Evolutionary conservation across 2,888 invertebrate species (phyloP).

Genomic region (Cerastis leucographa): DNA sequence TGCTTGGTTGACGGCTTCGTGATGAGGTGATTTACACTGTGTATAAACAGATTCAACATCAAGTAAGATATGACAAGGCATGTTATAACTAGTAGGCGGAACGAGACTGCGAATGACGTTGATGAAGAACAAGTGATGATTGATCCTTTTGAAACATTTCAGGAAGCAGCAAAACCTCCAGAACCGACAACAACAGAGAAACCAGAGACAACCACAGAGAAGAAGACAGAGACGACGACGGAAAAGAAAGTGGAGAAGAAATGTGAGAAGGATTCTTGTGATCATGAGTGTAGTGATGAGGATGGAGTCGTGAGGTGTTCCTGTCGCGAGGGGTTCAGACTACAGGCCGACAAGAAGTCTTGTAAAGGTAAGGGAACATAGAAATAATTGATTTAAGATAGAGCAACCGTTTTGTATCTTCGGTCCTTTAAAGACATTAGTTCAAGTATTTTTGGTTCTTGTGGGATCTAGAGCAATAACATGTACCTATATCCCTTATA

Average conservation of each 20-base stretch:
- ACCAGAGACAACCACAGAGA: conserved; percentile 64
- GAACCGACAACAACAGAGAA: conserved; percentile 75
- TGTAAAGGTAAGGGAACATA: conserved; percentile 80
- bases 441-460: neutral
- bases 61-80: neutral
- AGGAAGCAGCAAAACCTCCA: conserved; percentile 80
- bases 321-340: conserved; percentile 81
- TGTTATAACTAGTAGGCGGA: neutral
- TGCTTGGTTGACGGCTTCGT: no score
- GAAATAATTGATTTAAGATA: neutral
- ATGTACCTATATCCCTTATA: neutral
- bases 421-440: neutral
- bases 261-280: conserved; percentile 81
- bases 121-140: neutral
- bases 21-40: no score
- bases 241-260: conserved; percentile 65
- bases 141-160: conserved; percentile 20
- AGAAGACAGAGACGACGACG: conserved; percentile 57
- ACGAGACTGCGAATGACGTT: neutral
- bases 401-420: no score
- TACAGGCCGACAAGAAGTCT: conserved; percentile 81
- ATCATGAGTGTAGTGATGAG: conserved; percentile 81
- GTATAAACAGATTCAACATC: neutral
- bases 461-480: neutral
- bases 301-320: conserved; percentile 78